Evolutionary conservation across 2,888 invertebrate genomes (phyloP).

Genomic region (Plagodis dolabraria): DNA sequence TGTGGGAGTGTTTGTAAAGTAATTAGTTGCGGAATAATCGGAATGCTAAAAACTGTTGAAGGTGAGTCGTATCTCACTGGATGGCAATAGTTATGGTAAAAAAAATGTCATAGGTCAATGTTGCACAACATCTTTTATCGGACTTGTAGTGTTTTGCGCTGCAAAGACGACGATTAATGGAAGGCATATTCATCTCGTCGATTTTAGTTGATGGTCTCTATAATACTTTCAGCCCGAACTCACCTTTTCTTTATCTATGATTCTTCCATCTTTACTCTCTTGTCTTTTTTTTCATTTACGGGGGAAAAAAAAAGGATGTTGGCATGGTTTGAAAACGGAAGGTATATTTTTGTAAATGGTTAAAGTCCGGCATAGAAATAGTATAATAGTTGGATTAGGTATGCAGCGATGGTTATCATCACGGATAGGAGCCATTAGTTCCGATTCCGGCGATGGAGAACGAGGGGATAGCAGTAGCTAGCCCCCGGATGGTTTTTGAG

Average conservation of each 20-base stretch:
- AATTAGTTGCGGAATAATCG: too few relatives aligned
- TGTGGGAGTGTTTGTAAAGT: too few relatives aligned
- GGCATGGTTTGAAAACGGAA: constrained; percentile 15
- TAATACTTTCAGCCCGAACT: too few relatives aligned
- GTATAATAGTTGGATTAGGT: constrained; percentile 11
- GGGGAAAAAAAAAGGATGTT: constrained; percentile 15
- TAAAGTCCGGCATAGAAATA: constrained; percentile 6
- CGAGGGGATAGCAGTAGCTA: constrained; percentile 10
- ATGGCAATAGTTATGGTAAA: too few relatives aligned
- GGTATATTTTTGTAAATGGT: constrained; percentile 22
- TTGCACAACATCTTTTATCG: too few relatives aligned
- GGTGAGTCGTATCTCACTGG: too few relatives aligned
- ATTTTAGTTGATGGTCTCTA: too few relatives aligned
- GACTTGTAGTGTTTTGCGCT: too few relatives aligned
- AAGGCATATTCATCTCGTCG: too few relatives aligned
- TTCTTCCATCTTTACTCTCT: neutral
- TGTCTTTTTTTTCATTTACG: constrained; percentile 1
- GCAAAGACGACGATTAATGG: too few relatives aligned
- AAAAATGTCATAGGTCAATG: too few relatives aligned
- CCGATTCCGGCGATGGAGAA: constrained; percentile 1
- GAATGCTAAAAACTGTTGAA: too few relatives aligned
- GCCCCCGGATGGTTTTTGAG: neutral
- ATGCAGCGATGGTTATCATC: constrained; percentile 18
- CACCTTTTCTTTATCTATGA: neutral
- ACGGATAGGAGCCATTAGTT: constrained; percentile 8